A percentile compares a stretch with the other conserved stretches of the same genome.
Evolutionary conservation across 2,888 invertebrate species (phyloP).

Genomic region (Netelia virgata): DNA sequence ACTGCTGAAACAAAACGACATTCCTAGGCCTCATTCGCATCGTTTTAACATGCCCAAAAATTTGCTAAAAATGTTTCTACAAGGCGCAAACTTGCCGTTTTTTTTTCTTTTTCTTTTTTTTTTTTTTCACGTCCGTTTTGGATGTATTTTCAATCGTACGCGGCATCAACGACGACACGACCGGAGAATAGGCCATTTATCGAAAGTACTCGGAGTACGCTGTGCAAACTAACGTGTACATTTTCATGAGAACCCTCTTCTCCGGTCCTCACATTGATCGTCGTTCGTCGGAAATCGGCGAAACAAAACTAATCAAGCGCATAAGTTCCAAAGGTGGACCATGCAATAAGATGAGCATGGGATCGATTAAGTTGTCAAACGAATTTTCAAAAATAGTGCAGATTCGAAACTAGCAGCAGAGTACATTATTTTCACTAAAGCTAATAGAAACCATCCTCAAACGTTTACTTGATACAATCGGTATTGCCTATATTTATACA

Average conservation of each 20-base stretch:
- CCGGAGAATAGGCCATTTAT: neutral
- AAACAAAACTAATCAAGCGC: too few species aligned
- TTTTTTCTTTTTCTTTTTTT: neutral
- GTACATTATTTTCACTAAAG: too few species aligned
- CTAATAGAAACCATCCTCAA: too few species aligned
- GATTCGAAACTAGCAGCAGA: too few species aligned
- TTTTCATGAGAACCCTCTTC: neutral
- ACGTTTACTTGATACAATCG: too few species aligned
- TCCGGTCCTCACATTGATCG: too few species aligned
- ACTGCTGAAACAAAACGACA: conserved; percentile 77
- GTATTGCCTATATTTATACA: too few species aligned
- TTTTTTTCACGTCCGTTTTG: neutral
- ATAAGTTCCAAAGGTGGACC: too few species aligned
- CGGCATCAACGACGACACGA: neutral
- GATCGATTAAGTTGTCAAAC: too few species aligned
- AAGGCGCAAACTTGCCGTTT: neutral
- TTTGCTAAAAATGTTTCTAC: neutral
- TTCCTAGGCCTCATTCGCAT: conserved; percentile 75
- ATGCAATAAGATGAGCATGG: too few species aligned
- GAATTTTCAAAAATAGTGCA: too few species aligned
- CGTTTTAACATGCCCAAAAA: conserved; percentile 6
- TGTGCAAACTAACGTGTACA: neutral
- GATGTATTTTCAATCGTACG: neutral
- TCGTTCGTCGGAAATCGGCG: too few species aligned
- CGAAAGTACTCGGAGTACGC: neutral